These are phyloP conservation scores for Nanger granti DNA, from an alignment of 2,113 vertebrate species.

Conservation along the genomic window DNA sequence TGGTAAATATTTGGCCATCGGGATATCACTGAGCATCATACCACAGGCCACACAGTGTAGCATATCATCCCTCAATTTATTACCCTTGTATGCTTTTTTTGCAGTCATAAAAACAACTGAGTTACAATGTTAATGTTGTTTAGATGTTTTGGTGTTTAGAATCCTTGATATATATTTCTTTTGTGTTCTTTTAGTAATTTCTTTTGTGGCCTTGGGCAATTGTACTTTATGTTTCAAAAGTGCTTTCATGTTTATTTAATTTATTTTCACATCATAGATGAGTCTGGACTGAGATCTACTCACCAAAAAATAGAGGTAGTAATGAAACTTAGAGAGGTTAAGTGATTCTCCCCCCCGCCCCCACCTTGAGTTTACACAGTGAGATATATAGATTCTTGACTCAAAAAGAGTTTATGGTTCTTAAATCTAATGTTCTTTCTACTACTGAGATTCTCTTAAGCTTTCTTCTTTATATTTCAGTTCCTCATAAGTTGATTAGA, in stretches of 20 bases:
- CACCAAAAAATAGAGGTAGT: not conserved
- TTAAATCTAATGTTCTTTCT: not conserved
- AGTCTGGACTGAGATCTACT: not conserved
- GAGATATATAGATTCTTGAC: not conserved
- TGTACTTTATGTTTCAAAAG: not conserved
- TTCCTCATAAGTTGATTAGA: not conserved
- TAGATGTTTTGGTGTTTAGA: not conserved
- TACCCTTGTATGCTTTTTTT: not conserved
- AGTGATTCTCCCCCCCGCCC: not conserved
- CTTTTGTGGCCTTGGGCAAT: not conserved
- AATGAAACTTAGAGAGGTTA: not conserved
- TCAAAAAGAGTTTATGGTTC: not conserved
- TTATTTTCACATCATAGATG: not conserved
- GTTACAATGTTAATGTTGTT: not conserved
- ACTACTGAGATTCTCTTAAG: not conserved
- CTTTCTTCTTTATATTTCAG: not conserved
- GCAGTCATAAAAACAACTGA: not conserved
- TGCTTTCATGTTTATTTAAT: not conserved
- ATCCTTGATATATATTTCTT: not conserved
- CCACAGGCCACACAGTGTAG: not conserved
- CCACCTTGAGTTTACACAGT: not conserved
- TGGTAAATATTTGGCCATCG: not conserved
- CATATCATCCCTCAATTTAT: not conserved
- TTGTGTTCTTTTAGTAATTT: not conserved
- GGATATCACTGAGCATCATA: not conserved